These are phyloP conservation scores for Aselliscus stoliczkanus DNA, from an alignment of 2,797 vertebrate genomes.

Conservation along the genomic window DNA sequence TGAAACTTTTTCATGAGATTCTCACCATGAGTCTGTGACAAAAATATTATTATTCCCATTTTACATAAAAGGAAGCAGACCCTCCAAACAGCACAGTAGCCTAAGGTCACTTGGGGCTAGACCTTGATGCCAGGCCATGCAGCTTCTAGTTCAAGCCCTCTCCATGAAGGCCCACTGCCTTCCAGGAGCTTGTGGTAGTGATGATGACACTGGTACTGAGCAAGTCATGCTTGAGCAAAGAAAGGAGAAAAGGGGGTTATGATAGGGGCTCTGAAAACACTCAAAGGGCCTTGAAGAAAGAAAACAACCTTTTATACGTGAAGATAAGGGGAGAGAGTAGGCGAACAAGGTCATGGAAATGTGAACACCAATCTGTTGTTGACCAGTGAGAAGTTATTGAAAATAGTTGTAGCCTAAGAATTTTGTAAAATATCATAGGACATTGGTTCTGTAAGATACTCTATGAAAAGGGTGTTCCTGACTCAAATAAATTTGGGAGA, in stretches of 20 bases:
- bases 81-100: not conserved
- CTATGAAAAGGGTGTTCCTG: not conserved
- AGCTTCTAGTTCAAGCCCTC: not conserved
- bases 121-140: not conserved
- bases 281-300: not conserved
- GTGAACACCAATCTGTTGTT: not conserved
- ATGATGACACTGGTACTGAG: not conserved
- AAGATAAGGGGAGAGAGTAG: not conserved
- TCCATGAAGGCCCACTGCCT: not conserved
- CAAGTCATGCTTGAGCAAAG: not conserved
- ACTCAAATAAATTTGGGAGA: constrained; percentile 22
- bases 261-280: not conserved
- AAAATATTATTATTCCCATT: not conserved
- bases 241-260: not conserved
- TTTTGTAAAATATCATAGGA: not conserved
- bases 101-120: not conserved
- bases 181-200: not conserved
- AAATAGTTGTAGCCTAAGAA: not conserved
- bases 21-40: not conserved
- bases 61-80: not conserved
- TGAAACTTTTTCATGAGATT: not conserved
- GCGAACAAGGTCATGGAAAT: not conserved
- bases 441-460: not conserved
- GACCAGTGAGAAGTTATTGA: not conserved
- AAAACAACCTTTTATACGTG: not conserved